These are phyloP conservation scores for Strigops habroptila DNA, from an alignment of 2,113 vertebrate genomes.

Conservation along the genomic window DNA sequence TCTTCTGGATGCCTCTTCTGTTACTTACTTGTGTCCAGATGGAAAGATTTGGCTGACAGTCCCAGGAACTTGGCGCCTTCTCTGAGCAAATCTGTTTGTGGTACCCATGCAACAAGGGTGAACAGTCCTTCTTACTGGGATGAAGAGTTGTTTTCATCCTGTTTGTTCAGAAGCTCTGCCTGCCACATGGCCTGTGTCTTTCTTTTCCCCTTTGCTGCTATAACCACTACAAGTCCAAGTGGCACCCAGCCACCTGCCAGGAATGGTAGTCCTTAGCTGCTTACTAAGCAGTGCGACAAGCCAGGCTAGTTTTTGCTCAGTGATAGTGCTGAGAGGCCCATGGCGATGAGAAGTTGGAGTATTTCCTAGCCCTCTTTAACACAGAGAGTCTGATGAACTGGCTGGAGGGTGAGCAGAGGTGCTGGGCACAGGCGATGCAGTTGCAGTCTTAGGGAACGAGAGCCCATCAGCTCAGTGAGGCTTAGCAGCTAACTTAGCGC, in stretches of 20 bases:
- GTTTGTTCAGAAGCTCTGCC: neutral
- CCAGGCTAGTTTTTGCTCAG: neutral
- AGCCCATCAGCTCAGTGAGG: neutral
- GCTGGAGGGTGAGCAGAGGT: neutral
- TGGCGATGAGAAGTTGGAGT: neutral
- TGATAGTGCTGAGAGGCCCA: neutral
- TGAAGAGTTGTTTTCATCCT: neutral
- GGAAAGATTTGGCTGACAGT: slow-evolving; percentile 36
- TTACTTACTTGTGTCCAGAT: slow-evolving; percentile 17
- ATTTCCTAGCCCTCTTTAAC: neutral
- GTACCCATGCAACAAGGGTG: neutral
- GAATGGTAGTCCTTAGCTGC: neutral
- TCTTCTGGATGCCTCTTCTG: slow-evolving; percentile 20
- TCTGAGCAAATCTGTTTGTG: slow-evolving; percentile 11
- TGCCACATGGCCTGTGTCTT: neutral
- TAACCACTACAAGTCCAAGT: neutral
- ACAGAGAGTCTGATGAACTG: neutral
- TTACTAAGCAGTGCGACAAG: neutral
- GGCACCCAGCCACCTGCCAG: neutral
- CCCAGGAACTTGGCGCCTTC: neutral
- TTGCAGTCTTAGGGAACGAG: neutral
- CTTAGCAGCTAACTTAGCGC: neutral
- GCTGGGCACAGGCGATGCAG: neutral
- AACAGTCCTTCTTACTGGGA: neutral
- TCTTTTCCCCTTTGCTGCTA: neutral